phyloP scores from a whole-genome alignment of 2,888 invertebrate species.

The Himalopsyche tibetana region DNA sequence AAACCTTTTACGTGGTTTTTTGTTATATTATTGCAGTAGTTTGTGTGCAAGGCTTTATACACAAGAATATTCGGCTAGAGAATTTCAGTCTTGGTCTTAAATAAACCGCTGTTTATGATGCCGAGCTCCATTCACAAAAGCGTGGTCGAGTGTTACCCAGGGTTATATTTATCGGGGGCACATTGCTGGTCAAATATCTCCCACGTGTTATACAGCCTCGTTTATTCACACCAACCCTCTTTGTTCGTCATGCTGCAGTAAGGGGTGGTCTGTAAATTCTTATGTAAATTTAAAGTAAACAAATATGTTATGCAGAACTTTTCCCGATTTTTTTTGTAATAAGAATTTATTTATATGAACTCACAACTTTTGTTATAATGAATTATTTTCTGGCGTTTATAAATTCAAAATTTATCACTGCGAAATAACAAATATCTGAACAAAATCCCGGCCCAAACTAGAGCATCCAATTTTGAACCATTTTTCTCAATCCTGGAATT shows the following conservation, averaged over 20 bases:
- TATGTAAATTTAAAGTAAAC: neutral
- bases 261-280: neutral
- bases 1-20: neutral
- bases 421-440: no score
- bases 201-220: conserved; percentile 13
- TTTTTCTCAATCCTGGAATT: no score
- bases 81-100: conserved; percentile 8
- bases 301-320: neutral
- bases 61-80: neutral
- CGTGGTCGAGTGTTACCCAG: neutral
- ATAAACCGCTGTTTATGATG: neutral
- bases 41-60: neutral
- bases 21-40: neutral
- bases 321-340: neutral
- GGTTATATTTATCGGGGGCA: neutral
- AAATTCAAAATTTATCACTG: no score
- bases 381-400: no score
- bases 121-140: neutral
- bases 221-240: neutral
- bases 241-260: neutral
- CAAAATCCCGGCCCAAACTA: no score
- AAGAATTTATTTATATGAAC: no score
- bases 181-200: conserved; percentile 21
- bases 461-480: no score
- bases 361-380: neutral